Evolutionary conservation across 2,888 invertebrate genomes (phyloP).

Genomic region (Drosophila merina): DNA sequence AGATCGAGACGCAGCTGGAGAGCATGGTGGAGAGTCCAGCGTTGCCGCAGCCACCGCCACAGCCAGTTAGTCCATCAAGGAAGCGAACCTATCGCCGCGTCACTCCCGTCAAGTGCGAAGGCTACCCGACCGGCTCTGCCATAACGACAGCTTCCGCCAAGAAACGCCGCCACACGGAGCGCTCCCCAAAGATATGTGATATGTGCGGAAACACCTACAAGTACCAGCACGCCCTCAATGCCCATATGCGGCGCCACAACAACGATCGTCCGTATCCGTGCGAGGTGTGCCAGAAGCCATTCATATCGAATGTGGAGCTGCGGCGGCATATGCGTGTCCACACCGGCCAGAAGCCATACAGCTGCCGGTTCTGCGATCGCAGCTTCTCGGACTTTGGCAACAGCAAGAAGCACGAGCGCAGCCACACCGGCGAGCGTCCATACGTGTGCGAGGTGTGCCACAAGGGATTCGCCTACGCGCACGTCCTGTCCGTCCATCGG

Average conservation of each 20-base stretch:
- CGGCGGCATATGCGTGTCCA: slow-evolving; percentile 84
- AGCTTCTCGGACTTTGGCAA: slow-evolving; percentile 84
- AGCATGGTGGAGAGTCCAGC: slow-evolving; percentile 6
- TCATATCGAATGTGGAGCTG: slow-evolving; percentile 83
- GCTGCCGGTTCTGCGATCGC: slow-evolving; percentile 82
- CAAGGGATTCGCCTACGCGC: slow-evolving; percentile 83
- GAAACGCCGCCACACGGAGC: slow-evolving; percentile 16
- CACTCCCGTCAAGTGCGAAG: slow-evolving; percentile 10
- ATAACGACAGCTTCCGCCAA: neutral
- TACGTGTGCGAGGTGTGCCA: slow-evolving; percentile 81
- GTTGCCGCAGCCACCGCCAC: neutral
- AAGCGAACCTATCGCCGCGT: slow-evolving; percentile 31
- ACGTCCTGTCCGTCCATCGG: slow-evolving; percentile 82
- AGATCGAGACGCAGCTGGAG: slow-evolving; percentile 32
- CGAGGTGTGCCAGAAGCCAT: slow-evolving; percentile 83
- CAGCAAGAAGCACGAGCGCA: slow-evolving; percentile 83
- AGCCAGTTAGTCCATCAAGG: neutral
- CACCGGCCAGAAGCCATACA: slow-evolving; percentile 83
- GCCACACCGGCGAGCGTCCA: slow-evolving; percentile 83
- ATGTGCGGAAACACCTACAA: slow-evolving; percentile 84
- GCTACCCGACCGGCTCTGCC: neutral
- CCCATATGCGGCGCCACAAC: slow-evolving; percentile 83
- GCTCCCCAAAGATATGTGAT: slow-evolving; percentile 81
- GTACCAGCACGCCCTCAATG: slow-evolving; percentile 82
- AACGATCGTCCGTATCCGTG: slow-evolving; percentile 82